These are phyloP conservation scores for Cephus rjabovi DNA, from an alignment of 2,888 invertebrate genomes.

Conservation along the genomic window DNA sequence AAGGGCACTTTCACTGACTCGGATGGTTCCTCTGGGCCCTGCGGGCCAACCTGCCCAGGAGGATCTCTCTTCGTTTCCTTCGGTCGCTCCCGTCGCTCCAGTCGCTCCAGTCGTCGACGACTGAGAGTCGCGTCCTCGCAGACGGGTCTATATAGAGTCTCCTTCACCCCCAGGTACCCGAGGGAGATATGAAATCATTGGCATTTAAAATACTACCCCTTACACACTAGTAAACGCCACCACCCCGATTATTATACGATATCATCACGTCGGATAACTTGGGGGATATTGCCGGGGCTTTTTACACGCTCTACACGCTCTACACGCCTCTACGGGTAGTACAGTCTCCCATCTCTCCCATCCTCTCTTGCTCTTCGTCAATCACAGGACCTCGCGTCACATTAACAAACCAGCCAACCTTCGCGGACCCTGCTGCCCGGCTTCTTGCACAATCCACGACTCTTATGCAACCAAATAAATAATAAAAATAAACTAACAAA, in stretches of 20 bases:
- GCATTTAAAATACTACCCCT: slow-evolving; percentile 61
- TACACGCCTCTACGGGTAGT: no score
- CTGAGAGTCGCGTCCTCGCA: slow-evolving; percentile 40
- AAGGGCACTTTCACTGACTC: slow-evolving; percentile 46
- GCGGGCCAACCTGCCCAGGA: neutral
- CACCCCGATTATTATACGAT: slow-evolving; percentile 12
- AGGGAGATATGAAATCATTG: slow-evolving; percentile 63
- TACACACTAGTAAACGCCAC: slow-evolving; percentile 2
- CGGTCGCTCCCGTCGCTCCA: neutral
- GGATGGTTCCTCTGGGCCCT: slow-evolving; percentile 15
- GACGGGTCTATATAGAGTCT: slow-evolving; percentile 50
- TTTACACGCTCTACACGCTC: no score
- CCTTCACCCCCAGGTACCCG: slow-evolving; percentile 37
- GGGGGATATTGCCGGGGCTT: no score
- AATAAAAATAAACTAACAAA: no score
- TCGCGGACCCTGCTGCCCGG: no score
- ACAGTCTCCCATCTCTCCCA: no score
- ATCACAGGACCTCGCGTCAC: no score
- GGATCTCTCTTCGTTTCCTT: neutral
- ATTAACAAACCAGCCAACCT: no score
- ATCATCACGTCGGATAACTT: no score
- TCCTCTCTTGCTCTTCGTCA: no score
- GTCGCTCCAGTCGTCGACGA: slow-evolving; percentile 32
- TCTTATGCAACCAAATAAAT: no score
- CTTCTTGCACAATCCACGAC: no score